Conservation (phyloP, 2,113 vertebrate genomes). For the Mugil cephalus region DNA sequence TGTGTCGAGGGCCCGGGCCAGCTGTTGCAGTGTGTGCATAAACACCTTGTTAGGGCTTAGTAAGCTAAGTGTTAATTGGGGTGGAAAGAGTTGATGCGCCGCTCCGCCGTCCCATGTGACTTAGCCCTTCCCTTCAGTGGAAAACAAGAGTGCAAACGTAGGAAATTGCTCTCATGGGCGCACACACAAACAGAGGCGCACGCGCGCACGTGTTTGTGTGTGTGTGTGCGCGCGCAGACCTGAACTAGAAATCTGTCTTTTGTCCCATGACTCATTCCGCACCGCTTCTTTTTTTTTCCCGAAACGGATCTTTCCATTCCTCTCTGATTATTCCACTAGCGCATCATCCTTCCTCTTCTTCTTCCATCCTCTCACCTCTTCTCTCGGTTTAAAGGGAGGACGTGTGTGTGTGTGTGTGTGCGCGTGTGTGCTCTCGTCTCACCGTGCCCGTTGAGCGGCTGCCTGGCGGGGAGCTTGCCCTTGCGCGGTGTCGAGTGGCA, state of each 20-base stretch:
- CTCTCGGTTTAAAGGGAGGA: neutral
- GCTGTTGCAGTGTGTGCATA: slow-evolving; percentile 75
- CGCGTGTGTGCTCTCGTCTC: too few relatives aligned
- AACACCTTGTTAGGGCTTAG: slow-evolving; percentile 80
- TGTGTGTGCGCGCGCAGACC: slow-evolving; percentile 5
- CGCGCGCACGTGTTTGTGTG: too few relatives aligned
- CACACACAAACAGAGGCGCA: slow-evolving; percentile 7
- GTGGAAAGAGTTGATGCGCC: slow-evolving; percentile 70
- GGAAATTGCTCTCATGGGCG: slow-evolving; percentile 27
- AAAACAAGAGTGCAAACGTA: slow-evolving; percentile 41
- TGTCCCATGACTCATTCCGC: slow-evolving; percentile 1
- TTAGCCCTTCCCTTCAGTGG: slow-evolving; percentile 20
- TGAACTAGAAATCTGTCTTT: neutral
- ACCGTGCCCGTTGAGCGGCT: slow-evolving; percentile 94
- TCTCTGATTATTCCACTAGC: neutral
- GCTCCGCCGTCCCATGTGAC: slow-evolving; percentile 60
- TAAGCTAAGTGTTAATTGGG: slow-evolving; percentile 77
- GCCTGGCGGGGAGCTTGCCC: slow-evolving; percentile 90
- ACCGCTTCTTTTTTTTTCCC: neutral
- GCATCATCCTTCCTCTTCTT: neutral
- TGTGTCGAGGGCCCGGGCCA: slow-evolving; percentile 54
- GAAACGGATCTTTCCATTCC: slow-evolving; percentile 7
- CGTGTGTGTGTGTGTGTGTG: too few relatives aligned
- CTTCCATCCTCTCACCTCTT: neutral
- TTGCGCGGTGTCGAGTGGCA: slow-evolving; percentile 98